A percentile compares a stretch with the other conserved stretches of the same genome.
These are phyloP conservation scores for Temnothorax unifasciatus DNA, from an alignment of 2,888 invertebrate species.

Conservation along the genomic window DNA sequence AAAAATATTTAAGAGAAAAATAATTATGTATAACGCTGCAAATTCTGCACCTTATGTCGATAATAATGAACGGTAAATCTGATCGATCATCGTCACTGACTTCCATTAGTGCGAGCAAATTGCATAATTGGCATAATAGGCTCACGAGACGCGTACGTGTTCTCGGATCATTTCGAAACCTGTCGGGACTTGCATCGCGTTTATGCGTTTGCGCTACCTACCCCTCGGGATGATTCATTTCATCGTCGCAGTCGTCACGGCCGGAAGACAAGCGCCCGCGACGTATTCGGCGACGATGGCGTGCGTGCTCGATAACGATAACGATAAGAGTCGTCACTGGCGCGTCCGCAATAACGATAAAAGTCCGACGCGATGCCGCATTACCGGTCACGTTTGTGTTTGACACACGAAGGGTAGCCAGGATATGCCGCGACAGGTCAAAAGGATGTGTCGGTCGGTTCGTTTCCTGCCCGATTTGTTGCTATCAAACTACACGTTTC, in stretches of 20 bases:
- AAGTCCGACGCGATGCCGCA: slow-evolving; percentile 29
- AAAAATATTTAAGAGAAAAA: not conserved
- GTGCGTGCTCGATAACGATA: slow-evolving; percentile 70
- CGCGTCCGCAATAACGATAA: slow-evolving; percentile 48
- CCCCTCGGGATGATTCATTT: slow-evolving; percentile 47
- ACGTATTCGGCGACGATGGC: slow-evolving; percentile 29
- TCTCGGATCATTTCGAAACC: slow-evolving; percentile 31
- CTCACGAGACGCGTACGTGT: slow-evolving; percentile 17
- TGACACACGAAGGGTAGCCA: not conserved
- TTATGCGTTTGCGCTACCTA: slow-evolving; percentile 34
- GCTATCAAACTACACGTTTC: not conserved
- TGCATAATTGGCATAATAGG: slow-evolving; percentile 32
- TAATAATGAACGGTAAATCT: not conserved
- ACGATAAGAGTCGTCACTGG: slow-evolving; percentile 63
- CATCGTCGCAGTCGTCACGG: slow-evolving; percentile 41
- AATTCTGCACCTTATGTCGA: not conserved
- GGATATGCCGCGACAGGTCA: slow-evolving; percentile 5
- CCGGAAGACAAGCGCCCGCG: slow-evolving; percentile 32
- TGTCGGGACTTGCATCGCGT: slow-evolving; percentile 21
- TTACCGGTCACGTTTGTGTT: slow-evolving; percentile 1
- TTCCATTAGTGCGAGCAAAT: slow-evolving; percentile 26
- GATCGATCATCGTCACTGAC: not conserved
- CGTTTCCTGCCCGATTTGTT: not conserved
- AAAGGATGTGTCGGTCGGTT: not conserved
- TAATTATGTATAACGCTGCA: not conserved